phyloP scores from a whole-genome alignment of 1,140 invertebrate genomes.

The Ostrea denselamellosa region DNA sequence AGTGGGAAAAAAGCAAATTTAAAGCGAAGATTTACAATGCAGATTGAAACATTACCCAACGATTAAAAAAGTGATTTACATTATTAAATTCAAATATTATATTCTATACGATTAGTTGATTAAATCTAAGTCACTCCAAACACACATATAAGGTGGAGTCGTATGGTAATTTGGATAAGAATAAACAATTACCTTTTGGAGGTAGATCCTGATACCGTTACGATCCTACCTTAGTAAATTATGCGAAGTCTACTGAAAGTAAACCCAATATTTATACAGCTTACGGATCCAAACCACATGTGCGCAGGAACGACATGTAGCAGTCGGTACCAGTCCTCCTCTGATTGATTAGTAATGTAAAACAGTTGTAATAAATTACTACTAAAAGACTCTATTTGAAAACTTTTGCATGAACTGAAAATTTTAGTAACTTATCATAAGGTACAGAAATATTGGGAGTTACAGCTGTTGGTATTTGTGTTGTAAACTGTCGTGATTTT shows the following conservation, averaged over 20 bases:
- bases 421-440: no score
- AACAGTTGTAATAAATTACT: background rate
- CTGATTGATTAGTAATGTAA: conserved; percentile 4
- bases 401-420: background rate
- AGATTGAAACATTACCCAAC: background rate
- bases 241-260: background rate
- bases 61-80: background rate
- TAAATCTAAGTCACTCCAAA: background rate
- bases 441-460: no score
- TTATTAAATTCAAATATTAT: background rate
- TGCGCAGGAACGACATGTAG: background rate
- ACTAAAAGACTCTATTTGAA: background rate
- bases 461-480: no score
- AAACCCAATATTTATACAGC: conserved; percentile 33
- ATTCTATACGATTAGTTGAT: background rate
- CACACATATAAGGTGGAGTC: background rate
- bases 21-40: background rate
- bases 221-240: conserved; percentile 29
- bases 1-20: no score
- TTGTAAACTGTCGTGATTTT: no score
- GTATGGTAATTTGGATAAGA: background rate
- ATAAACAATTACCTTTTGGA: background rate
- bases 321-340: background rate
- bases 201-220: background rate
- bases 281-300: background rate